Evolutionary conservation across 2,888 invertebrate species (phyloP).

Genomic region (Drosophila prolongata): DNA sequence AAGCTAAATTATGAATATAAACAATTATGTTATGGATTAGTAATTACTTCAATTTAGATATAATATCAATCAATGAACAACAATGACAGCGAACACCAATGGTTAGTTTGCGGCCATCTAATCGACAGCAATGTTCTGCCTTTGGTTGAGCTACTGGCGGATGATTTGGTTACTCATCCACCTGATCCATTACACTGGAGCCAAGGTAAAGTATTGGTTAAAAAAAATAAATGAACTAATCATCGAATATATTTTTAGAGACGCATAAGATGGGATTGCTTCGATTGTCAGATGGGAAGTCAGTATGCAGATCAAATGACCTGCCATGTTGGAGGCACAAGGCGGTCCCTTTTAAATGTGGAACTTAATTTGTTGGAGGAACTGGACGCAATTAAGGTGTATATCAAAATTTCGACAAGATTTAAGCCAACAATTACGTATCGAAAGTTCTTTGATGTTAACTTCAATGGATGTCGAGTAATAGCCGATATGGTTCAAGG

Average conservation of each 20-base stretch:
- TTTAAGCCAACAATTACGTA: constrained; percentile 3
- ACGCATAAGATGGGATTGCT: constrained; percentile 22
- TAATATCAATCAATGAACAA: neutral
- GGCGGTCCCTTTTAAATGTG: constrained; percentile 21
- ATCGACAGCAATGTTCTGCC: constrained; percentile 20
- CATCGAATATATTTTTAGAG: constrained; percentile 10
- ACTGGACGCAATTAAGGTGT: constrained; percentile 16
- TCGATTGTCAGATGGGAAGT: constrained; percentile 14
- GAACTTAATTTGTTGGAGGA: constrained; percentile 16
- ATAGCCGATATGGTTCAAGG: constrained; percentile 31
- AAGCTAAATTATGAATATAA: neutral
- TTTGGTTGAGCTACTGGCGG: constrained; percentile 8
- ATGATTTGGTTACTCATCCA: constrained; percentile 20
- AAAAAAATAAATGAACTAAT: neutral
- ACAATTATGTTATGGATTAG: constrained; percentile 7
- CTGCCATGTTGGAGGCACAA: constrained; percentile 12
- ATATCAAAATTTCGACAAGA: constrained; percentile 27
- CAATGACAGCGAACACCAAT: too few species aligned
- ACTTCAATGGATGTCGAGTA: constrained; percentile 49
- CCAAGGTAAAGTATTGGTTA: constrained; percentile 5
- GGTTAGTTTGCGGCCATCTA: constrained; percentile 6
- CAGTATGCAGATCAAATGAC: constrained; percentile 5
- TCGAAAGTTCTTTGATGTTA: constrained; percentile 36
- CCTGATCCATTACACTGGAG: constrained; percentile 4
- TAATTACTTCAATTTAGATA: constrained; percentile 4